A percentile compares a stretch with the other conserved stretches of the same genome.
Conservation (phyloP, 2,113 vertebrate species). For the Euleptes europaea region DNA sequence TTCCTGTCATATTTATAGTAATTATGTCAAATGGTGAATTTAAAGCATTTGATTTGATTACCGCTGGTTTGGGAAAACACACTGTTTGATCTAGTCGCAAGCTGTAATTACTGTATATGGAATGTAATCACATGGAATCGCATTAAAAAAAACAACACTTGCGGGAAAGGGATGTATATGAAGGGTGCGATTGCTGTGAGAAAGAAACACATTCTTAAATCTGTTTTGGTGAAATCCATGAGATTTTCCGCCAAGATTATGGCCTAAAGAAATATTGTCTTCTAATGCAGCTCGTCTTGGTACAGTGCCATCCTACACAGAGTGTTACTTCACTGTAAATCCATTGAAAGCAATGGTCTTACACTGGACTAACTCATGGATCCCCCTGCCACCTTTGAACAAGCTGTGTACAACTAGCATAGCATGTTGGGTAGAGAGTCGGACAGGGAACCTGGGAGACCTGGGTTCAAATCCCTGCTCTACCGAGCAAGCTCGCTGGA, state of each 20-base stretch:
- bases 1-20: constrained; percentile 65
- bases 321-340: too few species aligned
- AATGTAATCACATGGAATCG: constrained; percentile 63
- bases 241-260: not conserved
- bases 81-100: constrained; percentile 60
- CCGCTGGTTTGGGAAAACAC: constrained; percentile 65
- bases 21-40: constrained; percentile 67
- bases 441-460: too few species aligned
- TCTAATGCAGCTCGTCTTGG: not conserved
- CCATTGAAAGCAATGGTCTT: too few species aligned
- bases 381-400: too few species aligned
- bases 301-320: not conserved
- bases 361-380: too few species aligned
- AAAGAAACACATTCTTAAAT: not conserved
- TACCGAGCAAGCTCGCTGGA: too few species aligned
- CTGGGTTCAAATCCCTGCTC: too few species aligned
- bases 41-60: constrained; percentile 70
- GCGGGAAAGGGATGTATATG: not conserved
- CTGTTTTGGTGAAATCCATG: not conserved
- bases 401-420: too few species aligned
- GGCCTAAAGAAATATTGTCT: not conserved
- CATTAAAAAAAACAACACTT: not conserved
- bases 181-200: not conserved
- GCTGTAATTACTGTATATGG: constrained; percentile 63
- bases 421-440: too few species aligned